phyloP scores from a whole-genome alignment of 1,140 invertebrate species.

The Drosophila erecta region DNA sequence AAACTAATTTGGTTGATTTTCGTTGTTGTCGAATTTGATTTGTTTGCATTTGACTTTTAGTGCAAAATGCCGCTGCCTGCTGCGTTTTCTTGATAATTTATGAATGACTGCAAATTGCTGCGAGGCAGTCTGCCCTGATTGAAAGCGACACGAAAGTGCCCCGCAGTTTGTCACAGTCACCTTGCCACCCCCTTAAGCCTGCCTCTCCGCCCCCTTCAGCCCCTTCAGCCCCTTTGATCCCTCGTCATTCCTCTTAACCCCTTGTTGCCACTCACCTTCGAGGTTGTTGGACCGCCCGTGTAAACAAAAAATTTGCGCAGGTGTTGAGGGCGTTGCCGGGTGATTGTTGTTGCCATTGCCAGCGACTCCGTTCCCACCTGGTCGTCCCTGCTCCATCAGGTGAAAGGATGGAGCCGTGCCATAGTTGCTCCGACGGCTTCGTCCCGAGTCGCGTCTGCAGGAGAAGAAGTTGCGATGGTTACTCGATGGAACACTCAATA shows the following conservation, averaged over 20 bases:
- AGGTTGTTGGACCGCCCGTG: slow-evolving; percentile 73
- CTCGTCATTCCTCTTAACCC: background rate
- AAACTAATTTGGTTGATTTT: slow-evolving; percentile 67
- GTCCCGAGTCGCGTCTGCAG: slow-evolving; percentile 27
- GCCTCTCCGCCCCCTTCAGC: no score
- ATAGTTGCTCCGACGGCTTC: slow-evolving; percentile 58
- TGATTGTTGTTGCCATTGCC: slow-evolving; percentile 70
- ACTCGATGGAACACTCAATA: background rate
- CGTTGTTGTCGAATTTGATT: slow-evolving; percentile 44
- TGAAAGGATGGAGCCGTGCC: slow-evolving; percentile 56
- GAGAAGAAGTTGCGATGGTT: background rate
- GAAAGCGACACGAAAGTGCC: slow-evolving; percentile 75
- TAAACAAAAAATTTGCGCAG: slow-evolving; percentile 77
- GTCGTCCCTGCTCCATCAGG: slow-evolving; percentile 24
- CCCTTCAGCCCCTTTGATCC: background rate
- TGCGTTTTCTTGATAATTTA: slow-evolving; percentile 76
- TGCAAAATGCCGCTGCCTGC: slow-evolving; percentile 54
- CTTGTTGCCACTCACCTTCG: slow-evolving; percentile 57
- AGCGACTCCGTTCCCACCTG: slow-evolving; percentile 7
- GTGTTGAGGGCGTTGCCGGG: slow-evolving; percentile 46
- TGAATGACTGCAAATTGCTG: slow-evolving; percentile 75
- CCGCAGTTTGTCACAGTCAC: slow-evolving; percentile 51
- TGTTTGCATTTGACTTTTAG: slow-evolving; percentile 56
- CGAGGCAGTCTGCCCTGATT: slow-evolving; percentile 57
- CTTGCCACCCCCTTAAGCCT: background rate